Conservation (phyloP, 2,888 invertebrate species). For the Tetragonula carbonaria region DNA sequence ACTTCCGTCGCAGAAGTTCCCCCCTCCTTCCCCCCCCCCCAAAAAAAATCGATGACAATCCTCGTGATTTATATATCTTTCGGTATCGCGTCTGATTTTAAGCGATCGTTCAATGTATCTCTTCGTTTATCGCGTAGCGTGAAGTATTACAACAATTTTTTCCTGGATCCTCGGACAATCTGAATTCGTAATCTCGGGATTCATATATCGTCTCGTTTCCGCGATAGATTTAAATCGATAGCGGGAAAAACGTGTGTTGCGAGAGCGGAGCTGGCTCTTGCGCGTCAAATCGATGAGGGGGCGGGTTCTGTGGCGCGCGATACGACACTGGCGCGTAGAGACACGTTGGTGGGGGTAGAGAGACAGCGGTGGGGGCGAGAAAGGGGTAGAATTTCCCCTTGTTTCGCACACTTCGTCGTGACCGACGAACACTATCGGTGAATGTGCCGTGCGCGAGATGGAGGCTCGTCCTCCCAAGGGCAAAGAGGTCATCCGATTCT, state of each 20-base stretch:
- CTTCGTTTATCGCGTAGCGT: too few species aligned
- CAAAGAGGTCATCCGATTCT: conserved; percentile 75
- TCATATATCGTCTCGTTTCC: too few species aligned
- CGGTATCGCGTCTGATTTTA: background rate
- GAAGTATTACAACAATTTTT: too few species aligned
- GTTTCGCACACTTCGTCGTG: conserved; percentile 27
- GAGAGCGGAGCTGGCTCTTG: background rate
- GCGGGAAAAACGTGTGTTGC: background rate
- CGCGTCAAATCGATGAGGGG: background rate
- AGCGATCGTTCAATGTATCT: too few species aligned
- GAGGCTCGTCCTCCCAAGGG: conserved; percentile 80
- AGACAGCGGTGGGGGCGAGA: conserved; percentile 2
- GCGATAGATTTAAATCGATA: background rate
- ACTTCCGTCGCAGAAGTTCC: too few species aligned
- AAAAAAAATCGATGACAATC: background rate
- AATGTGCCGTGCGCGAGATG: conserved; percentile 62
- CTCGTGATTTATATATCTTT: background rate
- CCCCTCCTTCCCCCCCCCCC: too few species aligned
- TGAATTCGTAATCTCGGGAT: background rate
- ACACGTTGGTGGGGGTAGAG: conserved; percentile 20
- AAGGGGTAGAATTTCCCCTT: conserved; percentile 51
- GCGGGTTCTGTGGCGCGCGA: background rate
- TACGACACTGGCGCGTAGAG: conserved; percentile 29
- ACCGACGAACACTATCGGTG: conserved; percentile 60
- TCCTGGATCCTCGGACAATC: too few species aligned